Percentiles rank a stretch among this genome's conserved stretches.
These are phyloP conservation scores for Drosophila melanica DNA, from an alignment of 1,140 invertebrate species.

Conservation along the genomic window DNA sequence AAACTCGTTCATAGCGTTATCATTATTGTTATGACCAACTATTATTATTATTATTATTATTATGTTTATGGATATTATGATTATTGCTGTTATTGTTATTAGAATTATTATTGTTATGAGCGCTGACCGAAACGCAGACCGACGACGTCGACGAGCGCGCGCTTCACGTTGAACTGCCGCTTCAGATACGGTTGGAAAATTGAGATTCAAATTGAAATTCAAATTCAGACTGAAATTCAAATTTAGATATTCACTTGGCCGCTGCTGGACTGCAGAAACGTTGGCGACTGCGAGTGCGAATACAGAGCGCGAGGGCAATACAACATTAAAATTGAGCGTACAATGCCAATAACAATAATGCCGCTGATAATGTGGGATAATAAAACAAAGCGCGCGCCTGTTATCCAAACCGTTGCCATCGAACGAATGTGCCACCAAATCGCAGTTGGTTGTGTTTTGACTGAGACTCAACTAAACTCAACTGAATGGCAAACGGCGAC, in stretches of 20 bases:
- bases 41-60: conserved; percentile 63
- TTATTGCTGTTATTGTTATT: conserved; percentile 48
- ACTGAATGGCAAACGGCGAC: conserved; percentile 52
- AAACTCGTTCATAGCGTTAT: conserved; percentile 37
- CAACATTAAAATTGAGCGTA: conserved; percentile 57
- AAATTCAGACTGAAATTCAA: conserved; percentile 22
- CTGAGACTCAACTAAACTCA: conserved; percentile 66
- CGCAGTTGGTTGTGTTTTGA: conserved; percentile 83
- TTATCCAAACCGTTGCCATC: conserved; percentile 84
- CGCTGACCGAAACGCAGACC: conserved; percentile 55
- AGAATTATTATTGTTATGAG: conserved; percentile 56
- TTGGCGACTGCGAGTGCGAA: conserved; percentile 22
- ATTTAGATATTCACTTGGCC: conserved; percentile 31
- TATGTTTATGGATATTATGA: conserved; percentile 55
- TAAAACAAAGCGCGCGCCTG: conserved; percentile 84
- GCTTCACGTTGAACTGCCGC: conserved; percentile 53
- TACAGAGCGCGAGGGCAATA: conserved; percentile 50
- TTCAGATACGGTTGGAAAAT: conserved; percentile 16
- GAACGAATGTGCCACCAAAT: conserved; percentile 84
- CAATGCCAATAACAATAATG: conserved; percentile 83
- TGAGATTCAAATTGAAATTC: conserved; percentile 30
- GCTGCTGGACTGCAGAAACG: conserved; percentile 42
- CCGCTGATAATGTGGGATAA: conserved; percentile 83
- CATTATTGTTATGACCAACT: conserved; percentile 62
- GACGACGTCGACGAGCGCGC: conserved; percentile 59